A percentile compares a stretch with the other conserved stretches of the same genome.
phyloP scores from a whole-genome alignment of 1,140 invertebrate species.

The Periplaneta americana region DNA sequence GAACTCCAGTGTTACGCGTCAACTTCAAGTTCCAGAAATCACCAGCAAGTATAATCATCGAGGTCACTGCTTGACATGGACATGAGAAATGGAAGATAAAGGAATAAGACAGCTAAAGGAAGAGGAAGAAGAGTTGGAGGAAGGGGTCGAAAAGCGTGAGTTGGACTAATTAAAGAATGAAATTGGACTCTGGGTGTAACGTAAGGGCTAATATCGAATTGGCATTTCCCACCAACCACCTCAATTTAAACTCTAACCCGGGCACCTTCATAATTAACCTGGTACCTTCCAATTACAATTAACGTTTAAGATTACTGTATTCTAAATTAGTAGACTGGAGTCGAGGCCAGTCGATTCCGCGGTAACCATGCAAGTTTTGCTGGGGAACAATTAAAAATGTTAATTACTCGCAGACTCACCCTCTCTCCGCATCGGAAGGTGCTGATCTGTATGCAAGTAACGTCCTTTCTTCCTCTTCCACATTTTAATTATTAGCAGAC shows the following conservation, averaged over 20 bases:
- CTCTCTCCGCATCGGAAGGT: neutral
- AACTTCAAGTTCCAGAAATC: too few relatives aligned
- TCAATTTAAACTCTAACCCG: neutral
- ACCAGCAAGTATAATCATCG: too few relatives aligned
- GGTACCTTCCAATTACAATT: constrained; percentile 5
- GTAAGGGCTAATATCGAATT: neutral
- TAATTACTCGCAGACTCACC: neutral
- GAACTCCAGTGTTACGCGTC: too few relatives aligned
- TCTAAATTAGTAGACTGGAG: neutral
- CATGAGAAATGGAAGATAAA: too few relatives aligned
- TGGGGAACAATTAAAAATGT: neutral
- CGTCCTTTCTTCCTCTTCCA: too few relatives aligned
- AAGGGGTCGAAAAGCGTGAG: neutral
- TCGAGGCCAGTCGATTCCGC: neutral
- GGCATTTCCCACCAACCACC: neutral
- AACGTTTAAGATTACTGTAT: constrained; percentile 4
- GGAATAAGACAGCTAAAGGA: neutral
- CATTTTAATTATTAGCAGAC: neutral
- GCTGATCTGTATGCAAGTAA: neutral
- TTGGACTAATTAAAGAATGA: neutral
- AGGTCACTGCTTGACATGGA: too few relatives aligned
- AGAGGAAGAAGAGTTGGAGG: too few relatives aligned
- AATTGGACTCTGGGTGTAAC: neutral
- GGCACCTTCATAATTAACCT: neutral
- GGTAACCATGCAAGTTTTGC: neutral